Evolutionary conservation across 2,113 vertebrate genomes (phyloP).

Genomic region (Gnathochromis pfefferi): DNA sequence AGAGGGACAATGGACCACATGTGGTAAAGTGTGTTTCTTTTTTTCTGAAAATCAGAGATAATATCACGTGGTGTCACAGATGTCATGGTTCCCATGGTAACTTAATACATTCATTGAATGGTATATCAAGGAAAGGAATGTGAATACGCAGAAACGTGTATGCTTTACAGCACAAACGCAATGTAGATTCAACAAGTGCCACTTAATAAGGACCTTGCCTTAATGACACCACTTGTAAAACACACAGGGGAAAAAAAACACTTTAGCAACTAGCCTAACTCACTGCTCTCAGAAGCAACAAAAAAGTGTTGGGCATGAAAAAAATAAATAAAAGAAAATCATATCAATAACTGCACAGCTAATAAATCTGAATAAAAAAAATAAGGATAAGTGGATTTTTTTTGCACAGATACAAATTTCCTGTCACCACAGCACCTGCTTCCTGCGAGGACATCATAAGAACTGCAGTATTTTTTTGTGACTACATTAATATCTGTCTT

Average conservation of each 20-base stretch:
- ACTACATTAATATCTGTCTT: conserved; percentile 17
- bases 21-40: neutral
- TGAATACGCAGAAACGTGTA: neutral
- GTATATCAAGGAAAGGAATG: neutral
- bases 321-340: neutral
- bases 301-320: neutral
- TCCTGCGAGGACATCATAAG: neutral
- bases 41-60: neutral
- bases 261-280: neutral
- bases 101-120: neutral
- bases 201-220: neutral
- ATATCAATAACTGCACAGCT: neutral
- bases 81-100: conserved; percentile 63
- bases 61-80: conserved; percentile 25
- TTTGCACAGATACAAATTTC: neutral
- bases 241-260: neutral
- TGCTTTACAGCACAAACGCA: neutral
- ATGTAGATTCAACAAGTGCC: neutral
- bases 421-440: neutral
- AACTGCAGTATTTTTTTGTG: neutral
- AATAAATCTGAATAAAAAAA: neutral
- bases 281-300: neutral
- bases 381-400: neutral
- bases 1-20: conserved; percentile 10
- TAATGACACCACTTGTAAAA: neutral